These are phyloP conservation scores for Anthoscopus minutus DNA, from an alignment of 2,113 vertebrate species.

Conservation along the genomic window DNA sequence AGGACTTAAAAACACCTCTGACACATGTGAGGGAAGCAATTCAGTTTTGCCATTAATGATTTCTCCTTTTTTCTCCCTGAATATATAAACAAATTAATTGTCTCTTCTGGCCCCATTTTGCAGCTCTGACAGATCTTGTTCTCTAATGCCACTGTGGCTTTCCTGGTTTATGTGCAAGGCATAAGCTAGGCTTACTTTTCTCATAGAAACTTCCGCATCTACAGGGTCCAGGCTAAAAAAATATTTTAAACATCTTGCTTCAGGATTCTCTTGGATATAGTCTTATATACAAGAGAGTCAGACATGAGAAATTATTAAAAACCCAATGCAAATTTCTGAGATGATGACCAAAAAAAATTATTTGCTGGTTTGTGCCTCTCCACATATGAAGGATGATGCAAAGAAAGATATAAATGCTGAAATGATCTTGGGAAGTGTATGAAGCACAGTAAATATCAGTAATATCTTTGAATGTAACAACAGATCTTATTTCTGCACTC, in stretches of 20 bases:
- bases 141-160: neutral
- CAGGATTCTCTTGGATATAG: neutral
- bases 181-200: neutral
- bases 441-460: neutral
- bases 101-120: neutral
- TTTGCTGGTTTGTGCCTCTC: neutral
- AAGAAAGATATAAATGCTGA: neutral
- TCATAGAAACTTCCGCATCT: neutral
- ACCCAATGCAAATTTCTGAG: neutral
- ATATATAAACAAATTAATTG: neutral
- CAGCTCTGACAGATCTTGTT: neutral
- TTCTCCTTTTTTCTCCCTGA: neutral
- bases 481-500: neutral
- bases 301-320: neutral
- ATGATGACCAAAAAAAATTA: neutral
- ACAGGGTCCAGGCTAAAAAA: neutral
- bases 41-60: neutral
- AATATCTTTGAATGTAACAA: neutral
- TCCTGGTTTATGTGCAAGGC: neutral
- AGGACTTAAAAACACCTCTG: neutral
- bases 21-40: neutral
- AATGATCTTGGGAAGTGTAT: neutral
- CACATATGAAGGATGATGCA: neutral
- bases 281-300: neutral
- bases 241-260: fast-evolving